Evolutionary conservation across 2,113 vertebrate genomes (phyloP).

Genomic region (rat (Rattus norvegicus)): GRCr8 NC_086025.1:41764501-41765000

Average conservation of each 20-base stretch:
- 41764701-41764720: neutral
- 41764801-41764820: neutral
- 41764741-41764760: neutral
- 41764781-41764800: neutral
- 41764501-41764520: neutral
- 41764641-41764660: neutral
- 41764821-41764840: neutral
- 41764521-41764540: neutral
- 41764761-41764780: neutral
- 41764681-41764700: neutral
- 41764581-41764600: neutral
- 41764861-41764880: neutral
- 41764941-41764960: slow-evolving; percentile 4
- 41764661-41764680: neutral
- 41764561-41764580: neutral
- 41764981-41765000: slow-evolving; percentile 21
- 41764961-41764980: slow-evolving; percentile 52
- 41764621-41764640: neutral
- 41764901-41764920: slow-evolving; percentile 39
- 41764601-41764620: rapidly evolving
- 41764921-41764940: slow-evolving; percentile 47
- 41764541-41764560: neutral
- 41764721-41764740: neutral
- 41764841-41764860: neutral
- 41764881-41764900: neutral